Evolutionary conservation across 2,113 vertebrate species (phyloP), one percentile per base, ranked within the genome.

Genomic region (Thomomys bottae): DNA sequence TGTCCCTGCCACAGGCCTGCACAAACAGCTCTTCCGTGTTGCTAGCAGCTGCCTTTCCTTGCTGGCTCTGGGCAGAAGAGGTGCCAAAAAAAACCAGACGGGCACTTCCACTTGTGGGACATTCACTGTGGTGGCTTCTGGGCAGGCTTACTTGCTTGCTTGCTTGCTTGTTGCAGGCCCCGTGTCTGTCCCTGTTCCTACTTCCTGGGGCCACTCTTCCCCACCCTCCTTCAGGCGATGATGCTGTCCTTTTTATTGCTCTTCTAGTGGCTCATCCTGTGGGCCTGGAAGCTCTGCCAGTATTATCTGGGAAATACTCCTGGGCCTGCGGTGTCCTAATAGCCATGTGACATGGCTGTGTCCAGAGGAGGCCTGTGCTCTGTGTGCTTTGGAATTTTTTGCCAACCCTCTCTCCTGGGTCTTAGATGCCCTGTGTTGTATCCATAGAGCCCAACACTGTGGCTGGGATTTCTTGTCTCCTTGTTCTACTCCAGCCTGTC

Each of bases 71-170:
- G 96, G 96, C 91, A 96, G 95, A 97, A 97, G 95, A 96, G 83
- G 54, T 75, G 96, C 96, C 97, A 95, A 96, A 98, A 98, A 98
- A 98, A 98, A 94, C 95, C 87, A 71, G 84, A 83, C 71, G 20
- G 93, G 90, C 72, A 88, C 88, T 97, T 97, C 84, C 78, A 91
- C 64, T 96, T 92, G 91, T 94, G 87, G 95, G 85, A 83, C 89
- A 17, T 40, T 84, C 30, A 6, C 49, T 64, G 79, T 73, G 90
- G 76, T 75, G 64, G 86, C 83, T 84, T 93, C 36, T 28, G 79
- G 66, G 40, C 90, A 64, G 85, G 28, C 73, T 93, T 42, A 71
- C 68, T 61, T 84, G 7, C 76, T 93, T 42, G 75, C 68, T 61
- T 84, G 7, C 76, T 71, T 54, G 66, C 64, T 73, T 40, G 30